Base-by-base conservation (phyloP, 1,140 invertebrate genomes). In the Prorops nasuta region DNA sequence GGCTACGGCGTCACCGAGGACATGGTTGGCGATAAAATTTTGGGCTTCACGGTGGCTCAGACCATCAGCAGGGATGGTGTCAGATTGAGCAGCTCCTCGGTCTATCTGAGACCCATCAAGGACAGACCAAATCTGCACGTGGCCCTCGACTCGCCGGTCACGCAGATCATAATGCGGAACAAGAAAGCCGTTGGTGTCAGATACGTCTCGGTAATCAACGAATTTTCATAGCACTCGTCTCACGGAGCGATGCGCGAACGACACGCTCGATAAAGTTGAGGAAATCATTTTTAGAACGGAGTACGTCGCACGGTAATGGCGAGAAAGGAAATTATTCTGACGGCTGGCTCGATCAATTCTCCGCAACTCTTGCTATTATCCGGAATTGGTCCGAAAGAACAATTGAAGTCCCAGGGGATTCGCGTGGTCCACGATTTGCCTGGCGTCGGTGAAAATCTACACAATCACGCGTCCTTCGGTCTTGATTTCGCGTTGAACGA, bases 111-210 rank as follows among this genome's bases (percentile, higher is more conserved):
- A 28, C 86, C 87, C 3, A 68, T 74, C 31, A 66, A 80, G 17
- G 57, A 82, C 50, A 72, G 85, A 15, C 64, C 71, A 2, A 94
- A 94, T 71, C 75, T 94, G 1, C 80, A 89, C 53, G 76, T 92
- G 0, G 63, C 81, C 49, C 54, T 88, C 0, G 86, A 88, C 44
- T 82, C 88, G 0, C 79, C 82, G 0, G 88, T 79, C 0, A 85
- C 82, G 0, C 84, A 80, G 55, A 59, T 83, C 10, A 37, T 66
- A n/a, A 63, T 62, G 3, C 32, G 21, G 0, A 14, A 2, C 0
- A 64, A 63, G 15, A 46, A 18, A 36, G 67, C 55, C 0, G 51
- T 53, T 9, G 70, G 61, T 6, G 56, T 74, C 3, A 36, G 68
- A 36, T 58, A 63, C 24, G 3, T 63, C 8, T 19, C 28, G 37